Evolutionary conservation across 2,888 invertebrate species (phyloP), one percentile per base, ranked within the genome.

Genomic region (Chouioia cunea): DNA sequence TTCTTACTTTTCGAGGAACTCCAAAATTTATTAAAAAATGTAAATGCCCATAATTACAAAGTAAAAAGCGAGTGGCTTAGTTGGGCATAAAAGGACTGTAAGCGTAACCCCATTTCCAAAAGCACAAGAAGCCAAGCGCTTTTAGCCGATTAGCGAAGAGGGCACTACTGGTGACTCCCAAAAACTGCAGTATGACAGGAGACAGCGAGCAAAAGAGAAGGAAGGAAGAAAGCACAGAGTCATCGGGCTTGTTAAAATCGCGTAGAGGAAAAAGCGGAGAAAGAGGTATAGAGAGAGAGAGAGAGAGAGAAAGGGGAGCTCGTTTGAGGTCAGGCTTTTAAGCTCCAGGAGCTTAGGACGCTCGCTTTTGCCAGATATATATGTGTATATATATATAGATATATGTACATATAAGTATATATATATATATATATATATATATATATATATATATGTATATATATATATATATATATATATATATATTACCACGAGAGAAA

Each of bases 261-360:
- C 52, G 18, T 54, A n/a, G 53, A 57, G 36, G 36, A 36, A 36
- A 36, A 36, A 66, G 67, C 47, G 18, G 52, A 27, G 57, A 22
- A 53, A 58, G 27, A 43, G 56, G n/a, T n/a, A 18, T 12, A 60
- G 52, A 36, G 50, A 27, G 62, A 44, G 44, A 59, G 67, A 44
- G 36, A 22, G 44, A 60, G 62, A 52, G 63, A 64, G 52, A 59
- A 20, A 67, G 57, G 52, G 4, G 52, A 20, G 22, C 73, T 71
- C 67, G 72, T 76, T 78, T 74, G 76, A 75, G 79, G 78, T 77
- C 77, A 76, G 78, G 77, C 77, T 77, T 77, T 78, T 78, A 79
- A 78, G 77, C 77, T 43, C 69, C 59, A 14, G 73, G 74, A 75
- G 79, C 77, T 79, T 79, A 78, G 67, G 68, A 68, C 36, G 36